A percentile compares a stretch with the other conserved stretches of the same genome.
Conservation (phyloP, 2,888 invertebrate genomes). For the Orthosia gothica region DNA sequence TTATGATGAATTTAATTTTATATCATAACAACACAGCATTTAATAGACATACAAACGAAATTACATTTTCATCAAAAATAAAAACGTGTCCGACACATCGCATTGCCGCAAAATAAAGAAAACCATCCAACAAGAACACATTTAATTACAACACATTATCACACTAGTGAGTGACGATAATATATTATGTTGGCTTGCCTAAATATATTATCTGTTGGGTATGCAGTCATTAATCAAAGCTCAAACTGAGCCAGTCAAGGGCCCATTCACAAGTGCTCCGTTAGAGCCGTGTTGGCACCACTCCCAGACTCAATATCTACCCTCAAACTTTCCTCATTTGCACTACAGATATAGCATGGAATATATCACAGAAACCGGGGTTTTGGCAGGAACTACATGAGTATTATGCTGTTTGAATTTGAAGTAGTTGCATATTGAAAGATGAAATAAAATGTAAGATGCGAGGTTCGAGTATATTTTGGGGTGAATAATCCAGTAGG, state of each 20-base stretch:
- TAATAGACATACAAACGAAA: neutral
- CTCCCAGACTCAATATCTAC: constrained; percentile 76
- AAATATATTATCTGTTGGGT: constrained; percentile 62
- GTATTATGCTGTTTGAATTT: constrained; percentile 25
- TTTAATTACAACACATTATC: constrained; percentile 21
- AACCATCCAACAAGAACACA: constrained; percentile 4
- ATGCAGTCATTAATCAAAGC: constrained; percentile 64
- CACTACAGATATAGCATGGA: constrained; percentile 69
- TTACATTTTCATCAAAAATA: neutral
- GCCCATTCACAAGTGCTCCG: constrained; percentile 59
- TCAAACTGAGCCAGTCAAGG: constrained; percentile 58
- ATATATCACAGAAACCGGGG: constrained; percentile 45
- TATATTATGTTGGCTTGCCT: constrained; percentile 47
- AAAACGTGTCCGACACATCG: neutral
- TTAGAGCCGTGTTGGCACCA: constrained; percentile 72
- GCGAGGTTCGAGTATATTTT: neutral
- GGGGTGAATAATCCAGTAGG: neutral
- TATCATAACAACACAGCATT: neutral
- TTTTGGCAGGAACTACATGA: constrained; percentile 43
- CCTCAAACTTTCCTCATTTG: constrained; percentile 66
- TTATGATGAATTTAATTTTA: neutral
- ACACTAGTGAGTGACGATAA: constrained; percentile 29
- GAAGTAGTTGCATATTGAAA: constrained; percentile 16
- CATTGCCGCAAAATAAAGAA: constrained; percentile 6
- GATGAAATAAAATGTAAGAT: neutral